These are phyloP conservation scores for Caenorhabditis becei DNA, from an alignment of 2,888 invertebrate species.

Conservation along the genomic window DNA sequence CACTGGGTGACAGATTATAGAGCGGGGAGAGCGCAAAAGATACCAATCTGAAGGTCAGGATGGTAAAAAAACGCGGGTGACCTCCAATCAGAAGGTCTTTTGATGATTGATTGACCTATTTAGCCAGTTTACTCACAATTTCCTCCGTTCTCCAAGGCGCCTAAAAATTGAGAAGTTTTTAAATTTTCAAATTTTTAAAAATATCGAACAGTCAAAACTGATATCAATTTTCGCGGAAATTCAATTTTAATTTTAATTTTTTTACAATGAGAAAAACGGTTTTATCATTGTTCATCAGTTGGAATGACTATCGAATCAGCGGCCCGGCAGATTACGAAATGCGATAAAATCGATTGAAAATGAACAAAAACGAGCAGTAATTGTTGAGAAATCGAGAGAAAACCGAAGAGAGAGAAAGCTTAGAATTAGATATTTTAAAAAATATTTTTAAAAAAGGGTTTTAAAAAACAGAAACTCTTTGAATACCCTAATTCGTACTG, in stretches of 20 bases:
- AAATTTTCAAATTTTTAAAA: too few species aligned
- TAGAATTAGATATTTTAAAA: neutral
- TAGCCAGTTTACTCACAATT: neutral
- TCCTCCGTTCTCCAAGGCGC: neutral
- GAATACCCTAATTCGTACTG: conserved; percentile 34
- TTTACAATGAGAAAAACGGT: too few species aligned
- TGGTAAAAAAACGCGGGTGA: conserved; percentile 3
- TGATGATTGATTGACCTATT: neutral
- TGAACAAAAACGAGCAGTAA: neutral
- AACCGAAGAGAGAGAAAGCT: neutral
- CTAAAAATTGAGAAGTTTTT: too few species aligned
- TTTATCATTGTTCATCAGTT: too few species aligned
- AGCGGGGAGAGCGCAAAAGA: neutral
- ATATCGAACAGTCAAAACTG: too few species aligned
- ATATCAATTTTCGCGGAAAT: too few species aligned
- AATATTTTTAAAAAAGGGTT: neutral
- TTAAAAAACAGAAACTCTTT: conserved; percentile 17
- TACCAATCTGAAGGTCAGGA: conserved; percentile 11
- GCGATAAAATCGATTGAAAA: conserved; percentile 10
- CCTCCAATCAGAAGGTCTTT: conserved; percentile 7
- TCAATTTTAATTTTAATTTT: too few species aligned
- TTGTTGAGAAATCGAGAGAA: neutral
- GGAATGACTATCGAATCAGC: neutral
- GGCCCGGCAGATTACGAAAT: neutral
- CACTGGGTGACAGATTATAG: conserved; percentile 24